Percentiles rank a stretch among this genome's conserved stretches.
phyloP scores from a whole-genome alignment of 2,888 invertebrate species.

The Linnaemya vulpina region DNA sequence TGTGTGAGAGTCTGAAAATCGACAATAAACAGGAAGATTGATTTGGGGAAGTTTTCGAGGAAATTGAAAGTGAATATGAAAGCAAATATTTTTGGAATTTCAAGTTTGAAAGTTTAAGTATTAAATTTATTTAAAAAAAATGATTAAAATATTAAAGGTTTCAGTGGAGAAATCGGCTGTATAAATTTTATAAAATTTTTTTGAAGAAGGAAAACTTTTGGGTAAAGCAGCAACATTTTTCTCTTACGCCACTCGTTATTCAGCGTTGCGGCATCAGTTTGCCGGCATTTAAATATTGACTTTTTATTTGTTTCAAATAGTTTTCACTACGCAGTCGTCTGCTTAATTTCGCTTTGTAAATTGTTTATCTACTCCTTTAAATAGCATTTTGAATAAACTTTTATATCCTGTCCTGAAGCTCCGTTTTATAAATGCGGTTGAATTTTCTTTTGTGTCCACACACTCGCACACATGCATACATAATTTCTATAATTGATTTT shows the following conservation, averaged over 20 bases:
- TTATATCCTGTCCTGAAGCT: neutral
- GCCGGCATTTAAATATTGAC: too few species aligned
- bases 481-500: slow-evolving; percentile 65
- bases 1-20: neutral
- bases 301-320: too few species aligned
- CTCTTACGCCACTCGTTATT: too few species aligned
- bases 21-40: neutral
- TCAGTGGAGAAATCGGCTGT: too few species aligned
- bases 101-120: too few species aligned
- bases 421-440: neutral
- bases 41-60: neutral
- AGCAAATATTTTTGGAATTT: too few species aligned
- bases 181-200: too few species aligned
- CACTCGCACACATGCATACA: neutral
- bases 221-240: too few species aligned
- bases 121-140: too few species aligned
- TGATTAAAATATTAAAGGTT: too few species aligned
- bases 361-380: neutral
- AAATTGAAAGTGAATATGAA: neutral
- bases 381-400: neutral
- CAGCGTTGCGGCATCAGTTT: too few species aligned
- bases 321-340: neutral
- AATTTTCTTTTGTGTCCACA: neutral
- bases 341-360: neutral
- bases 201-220: too few species aligned